Evolutionary conservation across 1,140 invertebrate species (phyloP), one percentile per base, ranked within the genome.

Genomic region (Drosophila seguyi): DNA sequence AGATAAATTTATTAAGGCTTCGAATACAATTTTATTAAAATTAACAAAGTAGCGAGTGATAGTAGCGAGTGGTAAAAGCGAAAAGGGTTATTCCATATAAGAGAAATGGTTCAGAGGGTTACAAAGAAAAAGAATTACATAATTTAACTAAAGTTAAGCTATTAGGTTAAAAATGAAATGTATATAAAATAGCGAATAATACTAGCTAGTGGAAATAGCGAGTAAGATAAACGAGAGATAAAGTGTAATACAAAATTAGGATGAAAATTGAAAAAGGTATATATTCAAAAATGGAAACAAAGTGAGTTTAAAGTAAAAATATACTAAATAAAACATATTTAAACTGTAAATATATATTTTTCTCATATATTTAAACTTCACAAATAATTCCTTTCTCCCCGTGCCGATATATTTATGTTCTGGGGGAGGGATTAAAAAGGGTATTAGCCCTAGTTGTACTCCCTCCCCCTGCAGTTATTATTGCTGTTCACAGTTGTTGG

Each of bases 371-470:
- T 34, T 4, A 4, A 4, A 4, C 11, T 4, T 34, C 11, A 34
- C 31, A 34, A 34, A 34, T 13, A 34, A 4, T 20, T 16, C 2
- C 10, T 22, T 53, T 53, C 14, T 53, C 8, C 4, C 18, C 8
- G 31, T 22, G 44, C 20, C 22, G 1, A 10, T 86, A 82, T 86
- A 82, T 87, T 76, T 87, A 79, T 86, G 79, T 78, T 58, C 48
- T 27, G n/a, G 13, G 7, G 57, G n/a, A n/a, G 67, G 79, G 84
- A 76, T 79, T 86, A 86, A 79, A 79, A 87, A 36, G 84, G 79
- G 66, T 79, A 75, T 87, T 86, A 86, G 82, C 79, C 82, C n/a
- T n/a, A 81, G 68, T 81, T 36, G 76, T 38, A 14, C 50, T 41
- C 6, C 41, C 38, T 16, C n/a, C 13, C n/a, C 11, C 18, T 6